These are phyloP conservation scores for Andricus curvator DNA, from an alignment of 2,888 invertebrate species.

Conservation along the genomic window DNA sequence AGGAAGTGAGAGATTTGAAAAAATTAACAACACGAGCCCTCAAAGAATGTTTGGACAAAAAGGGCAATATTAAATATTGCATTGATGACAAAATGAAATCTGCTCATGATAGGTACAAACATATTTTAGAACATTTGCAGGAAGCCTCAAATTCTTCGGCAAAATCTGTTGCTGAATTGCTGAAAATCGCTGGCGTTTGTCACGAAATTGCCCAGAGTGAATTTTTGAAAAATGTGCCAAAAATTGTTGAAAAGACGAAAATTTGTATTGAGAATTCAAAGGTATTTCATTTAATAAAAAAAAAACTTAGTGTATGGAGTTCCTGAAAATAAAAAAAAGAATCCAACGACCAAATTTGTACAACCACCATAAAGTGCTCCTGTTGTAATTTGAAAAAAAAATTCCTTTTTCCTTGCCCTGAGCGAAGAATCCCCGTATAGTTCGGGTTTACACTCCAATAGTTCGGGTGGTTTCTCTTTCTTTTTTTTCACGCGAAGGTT, in stretches of 20 bases:
- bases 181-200: not conserved
- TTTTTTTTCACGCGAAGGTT: too few species aligned
- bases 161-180: not conserved
- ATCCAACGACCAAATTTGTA: too few species aligned
- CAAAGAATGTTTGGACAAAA: constrained; percentile 17
- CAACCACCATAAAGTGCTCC: too few species aligned
- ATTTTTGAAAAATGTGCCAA: not conserved
- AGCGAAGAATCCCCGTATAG: too few species aligned
- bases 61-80: not conserved
- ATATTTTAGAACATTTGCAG: constrained; percentile 15
- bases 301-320: too few species aligned
- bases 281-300: not conserved
- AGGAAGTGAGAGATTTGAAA: constrained; percentile 23
- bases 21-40: constrained; percentile 22
- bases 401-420: too few species aligned
- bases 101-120: not conserved
- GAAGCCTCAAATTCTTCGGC: not conserved
- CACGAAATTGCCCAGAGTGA: constrained; percentile 7
- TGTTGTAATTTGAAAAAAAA: too few species aligned
- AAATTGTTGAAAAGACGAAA: constrained; percentile 4
- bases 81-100: not conserved
- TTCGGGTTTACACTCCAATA: too few species aligned
- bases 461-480: too few species aligned
- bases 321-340: too few species aligned
- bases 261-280: constrained; percentile 28